phyloP scores from a whole-genome alignment of 1,140 invertebrate species.

The Zaprionus capensis region DNA sequence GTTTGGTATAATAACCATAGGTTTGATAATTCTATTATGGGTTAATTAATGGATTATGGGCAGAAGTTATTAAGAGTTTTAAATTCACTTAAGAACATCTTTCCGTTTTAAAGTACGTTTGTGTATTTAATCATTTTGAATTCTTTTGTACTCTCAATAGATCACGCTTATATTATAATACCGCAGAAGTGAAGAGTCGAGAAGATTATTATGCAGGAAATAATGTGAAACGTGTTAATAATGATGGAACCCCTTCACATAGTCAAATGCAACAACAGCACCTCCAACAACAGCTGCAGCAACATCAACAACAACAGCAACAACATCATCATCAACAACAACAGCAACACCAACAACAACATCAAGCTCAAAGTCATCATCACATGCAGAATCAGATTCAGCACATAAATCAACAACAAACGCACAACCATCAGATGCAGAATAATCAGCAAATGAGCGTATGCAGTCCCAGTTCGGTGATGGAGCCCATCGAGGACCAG shows the following conservation, averaged over 20 bases:
- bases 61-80: too few species aligned
- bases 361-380: conserved; percentile 23
- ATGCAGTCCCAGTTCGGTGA: conserved; percentile 46
- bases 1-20: background rate
- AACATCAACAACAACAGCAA: conserved; percentile 21
- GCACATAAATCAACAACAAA: conserved; percentile 14
- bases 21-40: too few species aligned
- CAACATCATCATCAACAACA: background rate
- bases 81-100: too few species aligned
- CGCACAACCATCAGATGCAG: conserved; percentile 64
- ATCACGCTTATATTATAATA: conserved; percentile 78
- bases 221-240: conserved; percentile 39
- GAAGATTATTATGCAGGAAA: conserved; percentile 72
- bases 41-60: too few species aligned
- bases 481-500: conserved; percentile 58
- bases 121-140: background rate
- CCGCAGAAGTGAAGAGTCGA: conserved; percentile 74
- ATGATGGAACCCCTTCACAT: conserved; percentile 30
- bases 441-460: conserved; percentile 48
- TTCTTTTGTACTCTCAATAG: conserved; percentile 29
- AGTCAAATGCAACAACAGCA: conserved; percentile 25
- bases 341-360: conserved; percentile 26
- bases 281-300: conserved; percentile 28
- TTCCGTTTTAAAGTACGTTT: background rate
- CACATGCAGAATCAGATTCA: conserved; percentile 4